These are phyloP conservation scores for Microplitis deprimator DNA, from an alignment of 2,888 invertebrate genomes.

Conservation along the genomic window DNA sequence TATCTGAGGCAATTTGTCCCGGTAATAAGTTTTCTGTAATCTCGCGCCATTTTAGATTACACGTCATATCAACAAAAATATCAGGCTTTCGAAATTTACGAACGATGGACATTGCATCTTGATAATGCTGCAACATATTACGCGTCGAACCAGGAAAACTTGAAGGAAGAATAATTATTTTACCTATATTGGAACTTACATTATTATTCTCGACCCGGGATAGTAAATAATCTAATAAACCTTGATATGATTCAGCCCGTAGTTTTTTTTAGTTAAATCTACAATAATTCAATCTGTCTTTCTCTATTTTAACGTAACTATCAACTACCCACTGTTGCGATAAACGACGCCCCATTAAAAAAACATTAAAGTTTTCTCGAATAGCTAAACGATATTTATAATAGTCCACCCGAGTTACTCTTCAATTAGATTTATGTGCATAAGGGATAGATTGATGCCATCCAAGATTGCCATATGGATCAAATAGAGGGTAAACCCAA, in stretches of 20 bases:
- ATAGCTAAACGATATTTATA: conserved; percentile 39
- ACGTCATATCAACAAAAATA: neutral
- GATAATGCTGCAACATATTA: conserved; percentile 24
- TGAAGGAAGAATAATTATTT: conserved; percentile 46
- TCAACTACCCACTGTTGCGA: conserved; percentile 40
- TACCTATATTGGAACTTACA: conserved; percentile 29
- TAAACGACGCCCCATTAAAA: conserved; percentile 31
- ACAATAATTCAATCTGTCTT: conserved; percentile 11
- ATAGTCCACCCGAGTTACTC: conserved; percentile 38
- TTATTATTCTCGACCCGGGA: conserved; percentile 36
- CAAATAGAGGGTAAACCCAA: conserved; percentile 41
- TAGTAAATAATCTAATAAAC: conserved; percentile 36
- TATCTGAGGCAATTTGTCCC: neutral
- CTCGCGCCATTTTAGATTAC: neutral
- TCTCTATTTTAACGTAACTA: conserved; percentile 60
- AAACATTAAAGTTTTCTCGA: neutral
- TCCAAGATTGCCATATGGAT: conserved; percentile 43
- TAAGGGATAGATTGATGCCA: conserved; percentile 23
- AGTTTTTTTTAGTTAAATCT: conserved; percentile 33
- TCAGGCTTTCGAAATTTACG: neutral
- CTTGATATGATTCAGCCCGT: conserved; percentile 40
- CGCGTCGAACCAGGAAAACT: conserved; percentile 45
- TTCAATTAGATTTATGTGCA: neutral
- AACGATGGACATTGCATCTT: neutral
- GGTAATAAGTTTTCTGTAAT: conserved; percentile 42